phyloP scores from a whole-genome alignment of 2,113 vertebrate species.

The Podarcis raffonei region DNA sequence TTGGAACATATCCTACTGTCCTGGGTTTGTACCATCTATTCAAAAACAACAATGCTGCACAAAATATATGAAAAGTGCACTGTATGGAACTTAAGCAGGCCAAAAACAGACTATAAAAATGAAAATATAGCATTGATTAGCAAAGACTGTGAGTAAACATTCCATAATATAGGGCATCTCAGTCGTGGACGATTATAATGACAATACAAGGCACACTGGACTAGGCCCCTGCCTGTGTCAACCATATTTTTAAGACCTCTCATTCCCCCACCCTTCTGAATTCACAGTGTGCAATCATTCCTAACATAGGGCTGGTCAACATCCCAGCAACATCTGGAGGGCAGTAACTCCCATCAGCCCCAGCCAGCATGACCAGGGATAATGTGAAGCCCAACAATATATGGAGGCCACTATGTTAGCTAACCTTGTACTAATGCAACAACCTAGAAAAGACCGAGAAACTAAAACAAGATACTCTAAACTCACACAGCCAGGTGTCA shows the following conservation, averaged over 20 bases:
- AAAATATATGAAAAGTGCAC: background rate
- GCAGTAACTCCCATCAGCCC: too few species aligned
- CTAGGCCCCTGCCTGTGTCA: background rate
- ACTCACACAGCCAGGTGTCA: background rate
- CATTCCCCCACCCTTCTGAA: background rate
- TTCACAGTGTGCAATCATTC: accelerated
- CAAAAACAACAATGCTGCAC: background rate
- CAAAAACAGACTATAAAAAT: background rate
- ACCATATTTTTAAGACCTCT: background rate
- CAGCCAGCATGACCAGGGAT: too few species aligned
- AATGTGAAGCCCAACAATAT: too few species aligned
- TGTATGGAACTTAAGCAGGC: too few species aligned
- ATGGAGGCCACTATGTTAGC: too few species aligned
- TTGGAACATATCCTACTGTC: background rate
- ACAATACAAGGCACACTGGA: background rate
- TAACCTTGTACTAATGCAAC: background rate
- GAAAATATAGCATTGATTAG: background rate
- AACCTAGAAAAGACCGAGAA: background rate
- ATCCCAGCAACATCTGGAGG: too few species aligned
- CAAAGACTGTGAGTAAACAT: background rate
- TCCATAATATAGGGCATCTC: background rate
- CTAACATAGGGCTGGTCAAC: background rate
- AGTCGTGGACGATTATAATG: accelerated
- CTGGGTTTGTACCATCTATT: background rate
- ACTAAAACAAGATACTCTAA: background rate